Percentiles rank a stretch among this genome's conserved stretches.
These are phyloP conservation scores for Sceliomorpha sp. DNA, from an alignment of 2,888 invertebrate genomes.

Conservation along the genomic window DNA sequence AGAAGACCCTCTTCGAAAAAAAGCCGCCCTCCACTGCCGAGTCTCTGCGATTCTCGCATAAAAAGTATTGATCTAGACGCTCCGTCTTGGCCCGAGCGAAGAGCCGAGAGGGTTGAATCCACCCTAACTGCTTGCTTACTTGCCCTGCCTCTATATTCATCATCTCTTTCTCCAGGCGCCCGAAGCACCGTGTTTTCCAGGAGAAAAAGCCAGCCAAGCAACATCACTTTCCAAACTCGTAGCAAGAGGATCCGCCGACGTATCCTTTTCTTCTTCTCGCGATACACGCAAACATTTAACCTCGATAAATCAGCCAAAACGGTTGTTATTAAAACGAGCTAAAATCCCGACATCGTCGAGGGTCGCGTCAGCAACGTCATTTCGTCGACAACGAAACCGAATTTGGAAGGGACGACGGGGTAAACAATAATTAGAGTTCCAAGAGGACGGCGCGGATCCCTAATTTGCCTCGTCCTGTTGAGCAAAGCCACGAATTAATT, in stretches of 20 bases:
- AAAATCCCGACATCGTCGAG: too few species aligned
- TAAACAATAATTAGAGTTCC: constrained; percentile 54
- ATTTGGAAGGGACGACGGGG: constrained; percentile 17
- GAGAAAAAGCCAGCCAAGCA: constrained; percentile 29
- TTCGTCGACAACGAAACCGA: too few species aligned
- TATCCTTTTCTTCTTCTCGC: constrained; percentile 5
- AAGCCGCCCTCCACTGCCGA: constrained; percentile 43
- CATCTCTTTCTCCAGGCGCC: constrained; percentile 68
- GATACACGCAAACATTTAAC: background rate
- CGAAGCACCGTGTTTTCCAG: constrained; percentile 43
- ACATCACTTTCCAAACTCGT: constrained; percentile 28
- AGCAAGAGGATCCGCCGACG: constrained; percentile 6
- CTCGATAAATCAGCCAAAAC: background rate
- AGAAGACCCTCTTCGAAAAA: constrained; percentile 60
- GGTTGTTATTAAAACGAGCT: background rate
- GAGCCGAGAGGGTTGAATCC: constrained; percentile 77
- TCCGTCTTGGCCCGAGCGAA: constrained; percentile 66
- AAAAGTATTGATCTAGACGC: constrained; percentile 79
- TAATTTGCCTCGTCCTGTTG: constrained; percentile 51
- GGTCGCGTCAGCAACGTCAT: too few species aligned
- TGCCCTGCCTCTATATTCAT: constrained; percentile 78
- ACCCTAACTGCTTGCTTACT: constrained; percentile 73
- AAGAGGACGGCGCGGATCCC: constrained; percentile 36
- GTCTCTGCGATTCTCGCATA: constrained; percentile 70
- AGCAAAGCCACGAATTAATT: constrained; percentile 53